Evolutionary conservation across 2,113 vertebrate genomes (phyloP).

Genomic region (Motacilla tschutschensis): DNA sequence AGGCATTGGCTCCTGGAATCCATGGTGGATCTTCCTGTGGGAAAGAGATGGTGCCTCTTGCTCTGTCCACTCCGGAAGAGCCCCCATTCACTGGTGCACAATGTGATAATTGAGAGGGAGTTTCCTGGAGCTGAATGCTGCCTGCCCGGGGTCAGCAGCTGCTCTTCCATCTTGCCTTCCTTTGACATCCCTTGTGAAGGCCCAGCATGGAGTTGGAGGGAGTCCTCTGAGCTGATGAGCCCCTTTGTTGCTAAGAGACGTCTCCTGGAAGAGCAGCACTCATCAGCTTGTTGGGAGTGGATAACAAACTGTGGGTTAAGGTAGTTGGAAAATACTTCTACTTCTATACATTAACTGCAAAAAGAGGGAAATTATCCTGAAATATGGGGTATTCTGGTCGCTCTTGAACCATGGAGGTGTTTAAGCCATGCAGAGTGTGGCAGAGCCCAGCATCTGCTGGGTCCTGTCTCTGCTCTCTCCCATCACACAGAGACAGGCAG

Average conservation of each 20-base stretch:
- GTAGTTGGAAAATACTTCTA: conserved; percentile 19
- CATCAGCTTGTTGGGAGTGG: conserved; percentile 4
- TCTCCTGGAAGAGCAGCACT: background rate
- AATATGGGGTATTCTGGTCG: background rate
- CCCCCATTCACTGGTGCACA: background rate
- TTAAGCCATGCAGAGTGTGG: background rate
- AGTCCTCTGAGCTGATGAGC: background rate
- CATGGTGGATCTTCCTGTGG: background rate
- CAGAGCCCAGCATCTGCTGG: background rate
- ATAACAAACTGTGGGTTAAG: background rate
- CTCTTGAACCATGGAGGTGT: background rate
- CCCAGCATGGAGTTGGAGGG: background rate
- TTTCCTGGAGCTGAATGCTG: conserved; percentile 39
- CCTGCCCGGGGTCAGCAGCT: background rate
- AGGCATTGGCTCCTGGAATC: background rate
- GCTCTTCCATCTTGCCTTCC: background rate
- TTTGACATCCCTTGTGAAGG: background rate
- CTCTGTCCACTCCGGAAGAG: background rate
- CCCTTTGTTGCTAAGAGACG: background rate
- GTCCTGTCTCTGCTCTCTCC: background rate
- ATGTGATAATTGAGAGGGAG: conserved; percentile 13
- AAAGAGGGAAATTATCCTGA: background rate
- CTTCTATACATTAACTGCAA: conserved; percentile 3
- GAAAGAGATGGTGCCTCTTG: background rate
- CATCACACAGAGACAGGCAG: background rate